Base-by-base conservation (phyloP, 35 echinoderm and acorn worm species). In the Holothuria glaberrima region DNA sequence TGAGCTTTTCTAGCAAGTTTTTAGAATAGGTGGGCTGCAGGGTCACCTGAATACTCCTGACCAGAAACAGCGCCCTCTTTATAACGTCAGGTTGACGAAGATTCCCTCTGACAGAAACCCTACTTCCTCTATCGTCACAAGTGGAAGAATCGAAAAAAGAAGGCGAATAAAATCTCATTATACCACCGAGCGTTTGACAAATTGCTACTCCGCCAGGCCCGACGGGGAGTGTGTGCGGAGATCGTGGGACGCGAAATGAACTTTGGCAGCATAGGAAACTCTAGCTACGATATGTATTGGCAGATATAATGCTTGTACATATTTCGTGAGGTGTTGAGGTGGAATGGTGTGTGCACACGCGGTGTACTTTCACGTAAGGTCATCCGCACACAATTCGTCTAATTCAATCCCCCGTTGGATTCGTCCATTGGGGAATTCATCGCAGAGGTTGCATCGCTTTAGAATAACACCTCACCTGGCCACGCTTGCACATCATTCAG, bases 381-480 rank as follows among this genome's bases (percentile, higher is more conserved):
- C 80, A 84, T 25, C 54, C 30, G 32, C 31, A 63, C 57, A 60
- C 22, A 84, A 59, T 24, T 52, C 80, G 7, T 6, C 74, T 38
- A 78, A 78, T 78, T 78, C 41, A 22, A 61, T 78, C 19, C 80
- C 33, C 80, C 33, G 80, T 54, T 84, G 80, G 54, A 61, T 30
- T 31, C 54, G 14, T 33, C 80, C 80, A 63, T 62, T 84, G 48
- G 80, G 80, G 80, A 61, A 84, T 61, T 84, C 80, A 21, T 24
- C 57, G 57, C 27, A 84, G 80, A 48, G 80, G 80, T 84, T 36
- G 54, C 80, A 84, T 63, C 59, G 59, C 80, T 84, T 54, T 84
- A 84, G 61, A 84, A 84, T 84, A 84, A 84, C 80, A 84, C 80
- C 80, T 84, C 80, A 84, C 80, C 80, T 84, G 80, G 80, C 80